Percentiles rank a stretch among this genome's conserved stretches.
Conservation (phyloP, 1,140 invertebrate genomes). For the Antheraea pernyi region DNA sequence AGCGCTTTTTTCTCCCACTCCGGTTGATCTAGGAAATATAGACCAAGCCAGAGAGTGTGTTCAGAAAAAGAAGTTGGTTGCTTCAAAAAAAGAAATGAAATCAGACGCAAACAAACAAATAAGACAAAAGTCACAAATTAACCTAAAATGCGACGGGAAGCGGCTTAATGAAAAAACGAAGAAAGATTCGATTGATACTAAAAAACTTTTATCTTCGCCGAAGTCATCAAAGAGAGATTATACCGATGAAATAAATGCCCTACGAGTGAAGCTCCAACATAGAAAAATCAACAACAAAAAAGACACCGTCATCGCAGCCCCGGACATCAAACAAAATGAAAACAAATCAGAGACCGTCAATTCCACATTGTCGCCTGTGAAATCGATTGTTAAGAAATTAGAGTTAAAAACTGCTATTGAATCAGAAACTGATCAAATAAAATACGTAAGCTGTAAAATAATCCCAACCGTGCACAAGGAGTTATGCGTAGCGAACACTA, state of each 20-base stretch:
- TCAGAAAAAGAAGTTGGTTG: slow-evolving; percentile 70
- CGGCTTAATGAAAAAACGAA: slow-evolving; percentile 64
- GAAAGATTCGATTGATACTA: slow-evolving; percentile 54
- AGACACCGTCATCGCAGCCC: slow-evolving; percentile 42
- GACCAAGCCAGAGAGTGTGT: slow-evolving; percentile 78
- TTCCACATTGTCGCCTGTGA: slow-evolving; percentile 68
- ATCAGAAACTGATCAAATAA: slow-evolving; percentile 57
- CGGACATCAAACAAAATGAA: slow-evolving; percentile 57
- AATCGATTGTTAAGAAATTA: slow-evolving; percentile 74
- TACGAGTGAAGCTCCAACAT: slow-evolving; percentile 73
- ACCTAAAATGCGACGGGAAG: slow-evolving; percentile 58
- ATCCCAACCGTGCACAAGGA: slow-evolving; percentile 70
- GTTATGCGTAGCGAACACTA: slow-evolving; percentile 67
- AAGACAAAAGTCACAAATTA: slow-evolving; percentile 68
- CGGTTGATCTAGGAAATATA: slow-evolving; percentile 77
- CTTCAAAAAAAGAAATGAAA: slow-evolving; percentile 58
- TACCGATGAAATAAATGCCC: slow-evolving; percentile 73
- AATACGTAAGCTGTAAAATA: slow-evolving; percentile 70
- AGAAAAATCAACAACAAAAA: slow-evolving; percentile 70
- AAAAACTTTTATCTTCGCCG: slow-evolving; percentile 54
- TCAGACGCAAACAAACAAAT: slow-evolving; percentile 57
- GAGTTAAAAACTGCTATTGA: slow-evolving; percentile 71
- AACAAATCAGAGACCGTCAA: slow-evolving; percentile 55
- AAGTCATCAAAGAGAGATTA: slow-evolving; percentile 66
- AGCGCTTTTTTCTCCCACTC: slow-evolving; percentile 78